phyloP scores from a whole-genome alignment of 2,797 vertebrate genomes.

The Alosa sapidissima region DNA sequence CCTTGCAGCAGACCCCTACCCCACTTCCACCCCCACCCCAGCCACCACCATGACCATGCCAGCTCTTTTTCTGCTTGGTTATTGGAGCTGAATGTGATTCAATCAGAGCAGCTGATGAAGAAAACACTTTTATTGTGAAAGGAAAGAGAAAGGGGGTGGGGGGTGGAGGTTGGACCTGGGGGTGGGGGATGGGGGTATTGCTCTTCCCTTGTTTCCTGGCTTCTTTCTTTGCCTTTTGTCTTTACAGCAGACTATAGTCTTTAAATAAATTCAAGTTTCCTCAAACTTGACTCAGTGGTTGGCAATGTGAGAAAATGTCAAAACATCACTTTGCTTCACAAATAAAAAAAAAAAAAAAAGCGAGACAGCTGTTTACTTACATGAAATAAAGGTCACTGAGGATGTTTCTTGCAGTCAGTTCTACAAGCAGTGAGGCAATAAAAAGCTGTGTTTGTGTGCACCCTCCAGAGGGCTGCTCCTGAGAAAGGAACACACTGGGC shows the following conservation, averaged over 20 bases:
- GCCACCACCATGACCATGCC: conserved; percentile 33
- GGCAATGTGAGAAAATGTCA: background rate
- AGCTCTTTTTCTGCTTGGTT: conserved; percentile 52
- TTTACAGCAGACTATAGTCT: background rate
- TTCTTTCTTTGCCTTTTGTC: background rate
- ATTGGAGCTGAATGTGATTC: conserved; percentile 59
- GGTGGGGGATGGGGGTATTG: background rate
- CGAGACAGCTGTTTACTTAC: background rate
- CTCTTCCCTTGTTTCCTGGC: background rate
- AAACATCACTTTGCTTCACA: background rate
- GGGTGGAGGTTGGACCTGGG: conserved; percentile 25
- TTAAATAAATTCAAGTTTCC: background rate
- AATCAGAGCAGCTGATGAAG: conserved; percentile 55
- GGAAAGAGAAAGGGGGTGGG: conserved; percentile 42
- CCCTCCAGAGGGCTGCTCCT: background rate
- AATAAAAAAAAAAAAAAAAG: background rate
- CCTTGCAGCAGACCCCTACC: conserved; percentile 28
- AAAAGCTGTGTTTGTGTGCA: background rate
- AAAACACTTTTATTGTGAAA: conserved; percentile 48
- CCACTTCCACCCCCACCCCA: conserved; percentile 20
- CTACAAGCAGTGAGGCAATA: background rate
- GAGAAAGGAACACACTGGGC: background rate
- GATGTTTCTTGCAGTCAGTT: background rate
- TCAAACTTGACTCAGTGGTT: background rate
- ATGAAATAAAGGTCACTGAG: background rate